Percentiles rank a stretch among this genome's conserved stretches.
These are phyloP conservation scores for Leptodactylus fuscus DNA, from an alignment of 2,113 vertebrate species.

Conservation along the genomic window DNA sequence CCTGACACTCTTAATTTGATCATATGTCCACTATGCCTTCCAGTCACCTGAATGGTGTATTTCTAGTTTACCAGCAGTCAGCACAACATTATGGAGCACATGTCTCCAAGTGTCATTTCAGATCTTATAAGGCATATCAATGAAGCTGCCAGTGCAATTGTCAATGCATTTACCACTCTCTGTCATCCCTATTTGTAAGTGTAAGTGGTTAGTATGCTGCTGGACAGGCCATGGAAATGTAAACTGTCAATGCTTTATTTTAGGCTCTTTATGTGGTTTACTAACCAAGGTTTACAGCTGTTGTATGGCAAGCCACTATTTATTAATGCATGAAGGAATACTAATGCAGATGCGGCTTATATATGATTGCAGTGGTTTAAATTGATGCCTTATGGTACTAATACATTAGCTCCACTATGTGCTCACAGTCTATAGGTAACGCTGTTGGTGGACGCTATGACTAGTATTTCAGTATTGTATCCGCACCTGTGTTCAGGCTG, in stretches of 20 bases:
- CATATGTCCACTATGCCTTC: not conserved
- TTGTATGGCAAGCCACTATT: not conserved
- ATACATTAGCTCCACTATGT: not conserved
- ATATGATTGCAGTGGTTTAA: not conserved
- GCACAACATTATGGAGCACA: not conserved
- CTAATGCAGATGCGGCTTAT: not conserved
- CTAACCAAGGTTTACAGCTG: not conserved
- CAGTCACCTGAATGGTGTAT: not conserved
- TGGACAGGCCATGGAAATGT: not conserved
- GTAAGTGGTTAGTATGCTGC: not conserved
- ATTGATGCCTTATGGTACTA: not conserved
- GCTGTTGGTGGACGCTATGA: not conserved
- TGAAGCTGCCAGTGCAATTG: not conserved
- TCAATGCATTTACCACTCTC: not conserved
- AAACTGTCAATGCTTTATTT: not conserved
- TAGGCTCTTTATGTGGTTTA: not conserved
- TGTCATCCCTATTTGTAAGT: not conserved
- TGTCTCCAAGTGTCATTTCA: not conserved
- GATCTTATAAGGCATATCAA: not conserved
- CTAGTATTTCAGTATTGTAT: not conserved
- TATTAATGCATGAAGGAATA: not conserved
- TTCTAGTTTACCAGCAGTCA: constrained; percentile 1
- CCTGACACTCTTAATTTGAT: not conserved
- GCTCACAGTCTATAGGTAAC: not conserved
- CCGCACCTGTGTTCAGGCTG: not conserved